These are phyloP conservation scores for Monodelphis domestica DNA, from an alignment of 2,797 vertebrate genomes.

Conservation along the genomic window DNA sequence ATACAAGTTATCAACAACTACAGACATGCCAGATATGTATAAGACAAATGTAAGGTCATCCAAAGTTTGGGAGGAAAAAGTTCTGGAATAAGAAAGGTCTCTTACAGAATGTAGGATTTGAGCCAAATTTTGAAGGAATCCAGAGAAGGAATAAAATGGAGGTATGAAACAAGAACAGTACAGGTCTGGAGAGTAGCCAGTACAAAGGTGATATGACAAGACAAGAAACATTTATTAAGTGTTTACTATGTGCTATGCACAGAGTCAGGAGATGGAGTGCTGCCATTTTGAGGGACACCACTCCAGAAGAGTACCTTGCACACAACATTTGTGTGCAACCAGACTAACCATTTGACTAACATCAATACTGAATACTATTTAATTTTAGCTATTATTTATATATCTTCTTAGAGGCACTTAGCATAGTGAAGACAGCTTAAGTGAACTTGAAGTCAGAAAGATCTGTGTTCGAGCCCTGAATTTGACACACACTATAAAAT, in stretches of 20 bases:
- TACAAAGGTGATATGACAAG: background rate
- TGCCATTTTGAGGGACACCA: background rate
- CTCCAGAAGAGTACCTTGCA: background rate
- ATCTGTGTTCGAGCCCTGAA: background rate
- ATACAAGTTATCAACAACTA: background rate
- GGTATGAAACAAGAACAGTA: background rate
- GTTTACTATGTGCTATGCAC: background rate
- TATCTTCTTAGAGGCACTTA: background rate
- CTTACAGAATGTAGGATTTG: background rate
- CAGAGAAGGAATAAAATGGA: background rate
- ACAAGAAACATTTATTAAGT: background rate
- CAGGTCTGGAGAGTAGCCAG: background rate
- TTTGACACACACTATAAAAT: background rate
- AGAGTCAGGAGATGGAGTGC: too few species aligned
- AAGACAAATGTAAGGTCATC: background rate
- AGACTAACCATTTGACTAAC: background rate
- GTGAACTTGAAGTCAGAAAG: background rate
- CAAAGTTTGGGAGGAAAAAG: background rate
- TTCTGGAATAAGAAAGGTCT: background rate
- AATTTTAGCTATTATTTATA: background rate
- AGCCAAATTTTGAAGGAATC: background rate
- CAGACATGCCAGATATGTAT: background rate
- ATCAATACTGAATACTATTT: background rate
- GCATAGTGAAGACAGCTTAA: background rate
- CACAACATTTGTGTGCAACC: background rate